phyloP scores from a whole-genome alignment of 2,797 vertebrate species.

The Lindbergichthys nudifrons region DNA sequence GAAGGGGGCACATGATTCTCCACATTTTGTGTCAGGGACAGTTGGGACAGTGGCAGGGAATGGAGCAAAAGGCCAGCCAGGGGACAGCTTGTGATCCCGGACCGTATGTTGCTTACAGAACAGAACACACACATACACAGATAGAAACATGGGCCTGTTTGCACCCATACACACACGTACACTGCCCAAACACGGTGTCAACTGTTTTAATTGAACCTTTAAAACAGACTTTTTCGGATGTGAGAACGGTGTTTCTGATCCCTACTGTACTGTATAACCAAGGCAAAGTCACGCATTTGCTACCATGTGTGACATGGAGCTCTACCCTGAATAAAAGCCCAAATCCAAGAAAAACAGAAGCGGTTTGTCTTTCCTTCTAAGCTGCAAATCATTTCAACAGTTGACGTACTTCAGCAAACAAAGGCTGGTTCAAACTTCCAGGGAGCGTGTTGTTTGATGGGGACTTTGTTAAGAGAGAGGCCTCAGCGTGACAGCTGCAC shows the following conservation, averaged over 20 bases:
- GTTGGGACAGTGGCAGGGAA: conserved; percentile 69
- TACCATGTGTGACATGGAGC: conserved; percentile 19
- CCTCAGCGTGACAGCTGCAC: conserved; percentile 79
- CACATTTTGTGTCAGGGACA: conserved; percentile 69
- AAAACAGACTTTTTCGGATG: conserved; percentile 27
- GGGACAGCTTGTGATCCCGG: conserved; percentile 69
- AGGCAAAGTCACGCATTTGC: conserved; percentile 49
- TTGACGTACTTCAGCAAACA: conserved; percentile 49
- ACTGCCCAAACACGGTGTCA: conserved; percentile 14
- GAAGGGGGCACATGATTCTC: conserved; percentile 60
- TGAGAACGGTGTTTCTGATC: conserved; percentile 10
- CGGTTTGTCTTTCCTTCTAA: conserved; percentile 45
- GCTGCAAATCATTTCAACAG: conserved; percentile 63
- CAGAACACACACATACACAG: conserved; percentile 44
- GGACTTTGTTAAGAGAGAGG: conserved; percentile 41
- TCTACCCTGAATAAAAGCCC: conserved; percentile 31
- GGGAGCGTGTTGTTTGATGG: conserved; percentile 33
- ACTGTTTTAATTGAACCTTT: conserved; percentile 28
- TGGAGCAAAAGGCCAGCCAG: conserved; percentile 73
- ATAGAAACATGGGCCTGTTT: conserved; percentile 31
- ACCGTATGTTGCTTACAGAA: conserved; percentile 48
- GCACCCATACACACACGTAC: conserved; percentile 8
- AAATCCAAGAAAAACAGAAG: conserved; percentile 31
- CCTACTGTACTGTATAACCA: conserved; percentile 27
- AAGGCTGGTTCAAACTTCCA: conserved; percentile 46